phyloP scores from a whole-genome alignment of 35 echinoderm and acorn worm genomes.

The Heliocidaris tuberculata region DNA sequence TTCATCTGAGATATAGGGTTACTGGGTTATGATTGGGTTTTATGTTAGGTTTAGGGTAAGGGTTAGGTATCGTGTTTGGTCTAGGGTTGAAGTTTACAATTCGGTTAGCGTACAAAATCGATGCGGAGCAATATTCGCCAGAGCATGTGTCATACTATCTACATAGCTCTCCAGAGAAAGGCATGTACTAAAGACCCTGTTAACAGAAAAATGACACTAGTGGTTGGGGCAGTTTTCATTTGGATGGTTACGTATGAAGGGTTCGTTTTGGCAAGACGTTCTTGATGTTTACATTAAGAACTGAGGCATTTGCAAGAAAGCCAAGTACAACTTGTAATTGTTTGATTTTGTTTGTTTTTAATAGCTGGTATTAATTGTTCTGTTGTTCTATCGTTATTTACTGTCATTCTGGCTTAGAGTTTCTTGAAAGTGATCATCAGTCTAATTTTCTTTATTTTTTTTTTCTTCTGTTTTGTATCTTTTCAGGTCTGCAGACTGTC shows the following conservation, averaged over 20 bases:
- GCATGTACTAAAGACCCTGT: no score
- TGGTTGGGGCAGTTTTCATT: no score
- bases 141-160: no score
- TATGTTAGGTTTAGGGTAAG: neutral
- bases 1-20: neutral
- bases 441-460: neutral
- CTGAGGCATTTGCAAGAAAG: no score
- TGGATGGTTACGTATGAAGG: no score
- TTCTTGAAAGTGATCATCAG: neutral
- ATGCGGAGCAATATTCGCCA: neutral
- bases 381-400: neutral
- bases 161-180: no score
- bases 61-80: neutral
- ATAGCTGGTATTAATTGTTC: neutral
- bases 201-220: no score
- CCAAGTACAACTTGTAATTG: no score
- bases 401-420: neutral
- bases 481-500: conserved; percentile 63
- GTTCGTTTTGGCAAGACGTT: no score
- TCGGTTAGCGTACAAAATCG: neutral
- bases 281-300: no score
- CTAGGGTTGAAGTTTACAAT: neutral
- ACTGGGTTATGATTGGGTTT: neutral
- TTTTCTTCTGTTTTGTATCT: neutral
- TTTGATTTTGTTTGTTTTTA: neutral